A percentile compares a stretch with the other conserved stretches of the same genome.
Conservation (phyloP, 2,888 invertebrate species). For the Dicycla oo region DNA sequence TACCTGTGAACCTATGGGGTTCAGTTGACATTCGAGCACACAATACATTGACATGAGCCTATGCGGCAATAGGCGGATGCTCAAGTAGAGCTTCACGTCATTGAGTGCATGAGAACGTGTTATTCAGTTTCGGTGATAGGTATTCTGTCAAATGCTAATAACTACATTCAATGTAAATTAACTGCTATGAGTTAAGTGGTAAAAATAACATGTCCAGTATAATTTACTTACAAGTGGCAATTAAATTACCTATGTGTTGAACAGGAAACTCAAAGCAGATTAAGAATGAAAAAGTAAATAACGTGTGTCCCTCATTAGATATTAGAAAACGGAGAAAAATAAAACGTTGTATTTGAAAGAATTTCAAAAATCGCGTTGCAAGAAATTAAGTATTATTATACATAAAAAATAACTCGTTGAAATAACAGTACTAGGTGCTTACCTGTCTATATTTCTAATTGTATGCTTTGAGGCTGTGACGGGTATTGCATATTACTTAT, state of each 20-base stretch:
- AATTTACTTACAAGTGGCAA: conserved; percentile 27
- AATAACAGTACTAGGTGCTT: neutral
- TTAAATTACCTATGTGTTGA: conserved; percentile 1
- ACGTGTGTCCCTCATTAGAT: neutral
- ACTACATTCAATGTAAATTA: conserved; percentile 20
- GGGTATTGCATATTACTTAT: conserved; percentile 6
- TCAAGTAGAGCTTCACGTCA: neutral
- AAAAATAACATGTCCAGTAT: conserved; percentile 25
- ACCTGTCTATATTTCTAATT: conserved; percentile 5
- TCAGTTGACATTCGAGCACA: no score
- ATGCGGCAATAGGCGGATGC: no score
- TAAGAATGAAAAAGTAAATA: conserved; percentile 1
- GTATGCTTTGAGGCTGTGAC: conserved; percentile 9
- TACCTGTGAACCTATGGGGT: no score
- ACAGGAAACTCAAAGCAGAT: conserved; percentile 5
- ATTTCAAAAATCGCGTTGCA: neutral
- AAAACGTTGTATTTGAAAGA: neutral
- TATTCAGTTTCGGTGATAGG: conserved; percentile 15
- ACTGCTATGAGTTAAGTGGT: conserved; percentile 8
- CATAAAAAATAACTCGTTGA: neutral
- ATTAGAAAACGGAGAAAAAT: neutral
- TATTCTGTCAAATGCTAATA: conserved; percentile 15
- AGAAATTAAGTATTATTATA: no score
- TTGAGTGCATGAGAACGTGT: conserved; percentile 34
- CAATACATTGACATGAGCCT: no score